Percentiles rank a stretch among this genome's conserved stretches.
Conservation (phyloP, 1,140 invertebrate genomes). For the Sesamia nonagrioides region DNA sequence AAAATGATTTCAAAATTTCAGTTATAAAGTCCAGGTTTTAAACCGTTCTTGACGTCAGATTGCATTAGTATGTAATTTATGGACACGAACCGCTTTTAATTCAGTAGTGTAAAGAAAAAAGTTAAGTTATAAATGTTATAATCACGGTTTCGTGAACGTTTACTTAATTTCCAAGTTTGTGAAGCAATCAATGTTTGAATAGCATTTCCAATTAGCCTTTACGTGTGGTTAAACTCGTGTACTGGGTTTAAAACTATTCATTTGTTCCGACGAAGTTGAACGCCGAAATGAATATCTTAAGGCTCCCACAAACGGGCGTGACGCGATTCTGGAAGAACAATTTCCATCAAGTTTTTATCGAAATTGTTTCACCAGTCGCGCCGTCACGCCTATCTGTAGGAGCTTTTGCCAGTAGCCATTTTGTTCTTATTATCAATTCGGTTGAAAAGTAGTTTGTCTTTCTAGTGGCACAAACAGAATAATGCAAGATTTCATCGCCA, state of each 20-base stretch:
- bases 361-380: too few species aligned
- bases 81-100: conserved; percentile 8
- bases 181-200: conserved; percentile 38
- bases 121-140: conserved; percentile 29
- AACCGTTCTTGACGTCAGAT: not conserved
- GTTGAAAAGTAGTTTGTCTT: conserved; percentile 9
- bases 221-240: conserved; percentile 16
- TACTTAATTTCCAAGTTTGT: conserved; percentile 25
- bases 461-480: conserved; percentile 15
- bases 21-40: not conserved
- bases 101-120: conserved; percentile 8
- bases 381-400: not conserved
- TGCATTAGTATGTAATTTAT: not conserved
- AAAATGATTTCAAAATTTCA: not conserved
- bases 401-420: conserved; percentile 6
- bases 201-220: conserved; percentile 35
- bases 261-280: conserved; percentile 10
- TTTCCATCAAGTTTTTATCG: too few species aligned
- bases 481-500: conserved; percentile 17
- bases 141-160: conserved; percentile 29
- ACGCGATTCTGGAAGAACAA: too few species aligned
- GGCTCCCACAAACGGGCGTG: too few species aligned
- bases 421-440: conserved; percentile 21
- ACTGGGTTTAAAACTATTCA: conserved; percentile 10
- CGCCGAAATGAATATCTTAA: not conserved